phyloP scores from a whole-genome alignment of 2,888 invertebrate genomes.

The Ectropis crepuscularia region DNA sequence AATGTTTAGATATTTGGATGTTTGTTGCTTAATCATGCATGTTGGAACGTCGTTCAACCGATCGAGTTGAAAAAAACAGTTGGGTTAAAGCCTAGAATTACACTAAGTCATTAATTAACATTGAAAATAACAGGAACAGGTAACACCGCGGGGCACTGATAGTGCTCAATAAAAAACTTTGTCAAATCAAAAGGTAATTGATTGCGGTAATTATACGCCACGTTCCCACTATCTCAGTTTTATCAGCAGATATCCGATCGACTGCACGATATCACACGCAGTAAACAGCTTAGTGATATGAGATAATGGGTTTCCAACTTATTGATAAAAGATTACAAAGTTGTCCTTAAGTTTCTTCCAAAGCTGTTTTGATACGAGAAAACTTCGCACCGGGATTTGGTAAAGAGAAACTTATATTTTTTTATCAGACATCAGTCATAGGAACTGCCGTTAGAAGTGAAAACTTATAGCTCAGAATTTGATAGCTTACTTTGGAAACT shows the following conservation, averaged over 20 bases:
- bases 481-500: no score
- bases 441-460: no score
- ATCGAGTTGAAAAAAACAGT: no score
- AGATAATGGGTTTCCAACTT: slow-evolving; percentile 4
- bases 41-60: no score
- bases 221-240: slow-evolving; percentile 9
- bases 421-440: no score
- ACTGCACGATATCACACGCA: slow-evolving; percentile 8
- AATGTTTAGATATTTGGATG: no score
- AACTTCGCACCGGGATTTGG: neutral
- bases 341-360: neutral
- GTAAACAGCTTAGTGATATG: slow-evolving; percentile 1
- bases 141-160: no score
- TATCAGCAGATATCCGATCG: slow-evolving; percentile 12
- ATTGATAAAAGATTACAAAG: neutral
- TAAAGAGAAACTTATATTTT: neutral
- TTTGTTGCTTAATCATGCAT: no score
- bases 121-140: no score
- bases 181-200: slow-evolving; percentile 32
- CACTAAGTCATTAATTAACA: no score
- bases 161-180: neutral
- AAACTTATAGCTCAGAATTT: no score
- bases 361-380: neutral
- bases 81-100: no score
- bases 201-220: slow-evolving; percentile 23